Evolutionary conservation across 2,888 invertebrate genomes (phyloP).

Genomic region (Peribatodes rhomboidaria): DNA sequence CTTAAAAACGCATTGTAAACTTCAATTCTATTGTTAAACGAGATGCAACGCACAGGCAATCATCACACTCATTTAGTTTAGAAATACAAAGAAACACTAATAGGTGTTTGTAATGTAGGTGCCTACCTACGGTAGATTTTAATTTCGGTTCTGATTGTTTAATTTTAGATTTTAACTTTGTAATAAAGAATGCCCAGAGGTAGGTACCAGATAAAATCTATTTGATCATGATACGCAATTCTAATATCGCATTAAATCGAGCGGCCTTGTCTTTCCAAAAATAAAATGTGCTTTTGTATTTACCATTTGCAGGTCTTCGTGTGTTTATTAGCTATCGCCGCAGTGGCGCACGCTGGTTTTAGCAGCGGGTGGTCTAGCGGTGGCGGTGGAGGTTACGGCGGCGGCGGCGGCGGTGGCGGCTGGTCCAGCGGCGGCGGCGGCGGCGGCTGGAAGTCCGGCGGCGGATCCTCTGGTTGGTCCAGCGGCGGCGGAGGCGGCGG

Average conservation of each 20-base stretch:
- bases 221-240: background rate
- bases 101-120: background rate
- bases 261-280: background rate
- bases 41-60: constrained; percentile 24
- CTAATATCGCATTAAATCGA: background rate
- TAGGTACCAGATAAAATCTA: background rate
- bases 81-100: constrained; percentile 19
- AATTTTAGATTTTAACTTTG: background rate
- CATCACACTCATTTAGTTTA: constrained; percentile 25
- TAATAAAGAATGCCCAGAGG: background rate
- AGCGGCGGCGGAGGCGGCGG: constrained; percentile 51
- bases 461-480: constrained; percentile 49
- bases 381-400: constrained; percentile 57
- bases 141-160: background rate
- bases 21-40: constrained; percentile 37
- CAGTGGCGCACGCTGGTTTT: constrained; percentile 72
- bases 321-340: constrained; percentile 76
- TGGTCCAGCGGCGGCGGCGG: constrained; percentile 52
- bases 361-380: constrained; percentile 60
- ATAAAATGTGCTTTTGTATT: constrained; percentile 6
- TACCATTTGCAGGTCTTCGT: constrained; percentile 72
- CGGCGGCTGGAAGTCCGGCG: constrained; percentile 49
- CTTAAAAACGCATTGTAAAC: constrained; percentile 26
- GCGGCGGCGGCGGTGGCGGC: constrained; percentile 48
- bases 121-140: background rate